A percentile compares a stretch with the other conserved stretches of the same genome.
phyloP scores from a whole-genome alignment of 2,113 vertebrate species.

The Isichthys henryi region DNA sequence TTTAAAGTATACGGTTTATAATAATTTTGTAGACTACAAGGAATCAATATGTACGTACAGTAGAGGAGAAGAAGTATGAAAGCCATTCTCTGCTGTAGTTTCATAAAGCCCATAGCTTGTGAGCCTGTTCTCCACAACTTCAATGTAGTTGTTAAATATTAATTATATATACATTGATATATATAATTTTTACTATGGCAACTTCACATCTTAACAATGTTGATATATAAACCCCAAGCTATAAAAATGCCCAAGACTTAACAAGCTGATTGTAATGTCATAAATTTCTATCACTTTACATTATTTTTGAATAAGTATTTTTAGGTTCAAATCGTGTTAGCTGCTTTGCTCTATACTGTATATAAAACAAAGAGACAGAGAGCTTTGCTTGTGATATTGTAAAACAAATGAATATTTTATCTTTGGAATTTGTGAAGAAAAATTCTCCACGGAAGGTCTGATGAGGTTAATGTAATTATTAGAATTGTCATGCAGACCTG shows the following conservation, averaged over 20 bases:
- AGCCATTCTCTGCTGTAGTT: neutral
- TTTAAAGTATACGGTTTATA: neutral
- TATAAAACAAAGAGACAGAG: neutral
- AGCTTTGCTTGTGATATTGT: neutral
- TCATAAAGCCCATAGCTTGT: neutral
- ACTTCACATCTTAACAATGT: neutral
- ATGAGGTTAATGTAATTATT: slow-evolving; percentile 6
- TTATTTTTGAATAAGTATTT: neutral
- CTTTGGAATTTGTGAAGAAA: neutral
- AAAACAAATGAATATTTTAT: neutral
- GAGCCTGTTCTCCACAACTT: neutral
- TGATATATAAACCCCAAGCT: neutral
- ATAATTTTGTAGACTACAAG: neutral
- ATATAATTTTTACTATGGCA: neutral
- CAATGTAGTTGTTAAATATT: neutral
- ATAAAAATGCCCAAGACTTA: slow-evolving; percentile 17
- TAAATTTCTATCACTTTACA: neutral
- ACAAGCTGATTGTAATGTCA: slow-evolving; percentile 8
- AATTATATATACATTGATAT: neutral
- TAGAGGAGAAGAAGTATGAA: neutral
- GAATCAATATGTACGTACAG: slow-evolving; percentile 6
- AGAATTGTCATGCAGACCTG: neutral
- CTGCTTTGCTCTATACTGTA: neutral
- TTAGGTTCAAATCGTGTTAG: neutral
- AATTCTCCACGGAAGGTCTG: neutral